These are phyloP conservation scores for Raja brachyura DNA, from an alignment of 2,113 vertebrate genomes.

Conservation along the genomic window DNA sequence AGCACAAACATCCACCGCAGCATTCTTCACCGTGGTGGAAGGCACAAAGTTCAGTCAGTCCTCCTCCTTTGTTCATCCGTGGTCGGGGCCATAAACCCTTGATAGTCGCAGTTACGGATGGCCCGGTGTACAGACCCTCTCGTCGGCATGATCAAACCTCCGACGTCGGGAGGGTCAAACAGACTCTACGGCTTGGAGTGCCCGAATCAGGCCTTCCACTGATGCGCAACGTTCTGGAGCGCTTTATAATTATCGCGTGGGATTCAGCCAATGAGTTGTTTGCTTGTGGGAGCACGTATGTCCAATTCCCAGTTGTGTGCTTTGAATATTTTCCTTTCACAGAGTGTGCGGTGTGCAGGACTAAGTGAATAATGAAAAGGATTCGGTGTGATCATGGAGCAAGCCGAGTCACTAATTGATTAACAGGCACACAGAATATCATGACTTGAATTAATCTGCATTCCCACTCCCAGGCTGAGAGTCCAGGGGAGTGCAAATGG, in stretches of 20 bases:
- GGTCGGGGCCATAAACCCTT: too few relatives aligned
- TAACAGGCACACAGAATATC: not conserved
- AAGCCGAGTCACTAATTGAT: not conserved
- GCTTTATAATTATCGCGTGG: not conserved
- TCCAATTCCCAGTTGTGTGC: not conserved
- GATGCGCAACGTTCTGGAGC: too few relatives aligned
- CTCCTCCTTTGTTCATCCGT: too few relatives aligned
- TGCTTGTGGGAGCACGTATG: not conserved
- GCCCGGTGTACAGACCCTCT: too few relatives aligned
- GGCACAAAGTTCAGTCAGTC: too few relatives aligned
- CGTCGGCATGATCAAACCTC: too few relatives aligned
- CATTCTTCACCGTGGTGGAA: too few relatives aligned
- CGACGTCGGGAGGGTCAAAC: too few relatives aligned
- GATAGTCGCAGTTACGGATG: too few relatives aligned
- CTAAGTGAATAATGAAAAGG: conserved; percentile 24
- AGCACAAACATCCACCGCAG: too few relatives aligned
- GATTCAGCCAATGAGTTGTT: not conserved
- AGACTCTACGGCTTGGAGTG: too few relatives aligned
- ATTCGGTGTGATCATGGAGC: not conserved
- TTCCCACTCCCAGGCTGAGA: not conserved
- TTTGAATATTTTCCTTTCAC: not conserved
- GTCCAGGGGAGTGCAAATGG: not conserved
- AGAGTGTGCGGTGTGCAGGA: not conserved
- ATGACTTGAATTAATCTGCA: not conserved
- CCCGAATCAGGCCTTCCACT: not conserved